These are phyloP conservation scores for Lasioglossum calceatum DNA, from an alignment of 2,888 invertebrate species.

Conservation along the genomic window DNA sequence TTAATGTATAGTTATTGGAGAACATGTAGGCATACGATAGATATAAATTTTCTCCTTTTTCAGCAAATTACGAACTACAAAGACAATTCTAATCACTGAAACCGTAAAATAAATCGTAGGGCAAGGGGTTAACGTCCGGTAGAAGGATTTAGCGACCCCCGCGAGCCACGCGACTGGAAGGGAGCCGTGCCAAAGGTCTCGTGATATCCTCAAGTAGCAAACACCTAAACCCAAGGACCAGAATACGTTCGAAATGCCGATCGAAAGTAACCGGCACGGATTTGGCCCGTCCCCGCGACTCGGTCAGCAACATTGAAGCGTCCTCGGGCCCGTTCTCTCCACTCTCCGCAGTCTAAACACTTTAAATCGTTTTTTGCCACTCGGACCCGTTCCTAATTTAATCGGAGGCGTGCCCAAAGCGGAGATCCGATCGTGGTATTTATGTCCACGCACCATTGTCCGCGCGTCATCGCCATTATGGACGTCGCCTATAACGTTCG, in stretches of 20 bases:
- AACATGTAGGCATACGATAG: no score
- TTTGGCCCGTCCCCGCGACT: conserved; percentile 35
- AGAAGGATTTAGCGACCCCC: background rate
- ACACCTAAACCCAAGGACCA: background rate
- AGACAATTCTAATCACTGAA: no score
- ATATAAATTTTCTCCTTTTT: no score
- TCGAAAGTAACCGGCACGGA: conserved; percentile 44
- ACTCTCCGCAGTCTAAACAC: conserved; percentile 63
- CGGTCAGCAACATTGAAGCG: conserved; percentile 49
- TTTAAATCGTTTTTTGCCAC: conserved; percentile 69
- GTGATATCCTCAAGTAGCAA: background rate
- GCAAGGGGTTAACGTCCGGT: background rate
- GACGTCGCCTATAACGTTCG: conserved; percentile 61
- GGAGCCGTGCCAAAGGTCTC: background rate
- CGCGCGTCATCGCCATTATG: conserved; percentile 70
- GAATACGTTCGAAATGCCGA: background rate
- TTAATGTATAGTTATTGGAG: no score
- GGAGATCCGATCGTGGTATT: conserved; percentile 72
- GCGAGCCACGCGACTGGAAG: background rate
- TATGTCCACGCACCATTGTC: conserved; percentile 72
- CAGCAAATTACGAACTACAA: no score
- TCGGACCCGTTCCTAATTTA: conserved; percentile 70
- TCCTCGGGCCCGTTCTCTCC: conserved; percentile 38
- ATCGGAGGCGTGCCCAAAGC: conserved; percentile 69
- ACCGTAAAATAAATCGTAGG: no score